Percentiles rank a stretch among this genome's conserved stretches.
Conservation (phyloP, 2,113 vertebrate genomes). For the Chloropsis cyanopogon region DNA sequence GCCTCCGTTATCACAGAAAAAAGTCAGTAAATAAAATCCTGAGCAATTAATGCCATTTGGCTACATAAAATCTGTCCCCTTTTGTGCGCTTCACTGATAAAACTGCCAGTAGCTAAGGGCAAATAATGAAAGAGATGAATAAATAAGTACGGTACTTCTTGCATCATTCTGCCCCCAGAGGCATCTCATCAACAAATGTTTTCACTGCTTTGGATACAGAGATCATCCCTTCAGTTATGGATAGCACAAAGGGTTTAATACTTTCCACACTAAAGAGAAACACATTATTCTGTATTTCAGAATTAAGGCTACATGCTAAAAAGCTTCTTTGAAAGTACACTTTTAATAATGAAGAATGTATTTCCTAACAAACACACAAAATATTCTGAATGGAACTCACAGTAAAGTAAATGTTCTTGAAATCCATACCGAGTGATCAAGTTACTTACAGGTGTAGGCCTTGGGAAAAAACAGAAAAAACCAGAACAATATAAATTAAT, state of each 20-base stretch:
- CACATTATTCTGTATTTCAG: not conserved
- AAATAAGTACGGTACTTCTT: not conserved
- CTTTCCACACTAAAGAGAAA: not conserved
- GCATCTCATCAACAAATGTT: not conserved
- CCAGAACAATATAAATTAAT: not conserved
- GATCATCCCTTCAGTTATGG: not conserved
- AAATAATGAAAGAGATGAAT: not conserved
- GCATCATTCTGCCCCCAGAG: not conserved
- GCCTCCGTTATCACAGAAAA: not conserved
- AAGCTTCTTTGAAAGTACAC: not conserved
- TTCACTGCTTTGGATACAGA: not conserved
- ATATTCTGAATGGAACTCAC: conserved; percentile 78
- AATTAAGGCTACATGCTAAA: not conserved
- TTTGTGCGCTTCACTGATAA: conserved; percentile 13
- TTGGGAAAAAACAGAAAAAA: conserved; percentile 56
- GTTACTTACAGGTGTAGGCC: conserved; percentile 87
- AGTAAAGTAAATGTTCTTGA: conserved; percentile 94
- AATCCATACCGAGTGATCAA: conserved; percentile 89
- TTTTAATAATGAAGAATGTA: not conserved
- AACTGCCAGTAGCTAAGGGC: not conserved
- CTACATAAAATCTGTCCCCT: not conserved
- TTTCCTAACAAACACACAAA: not conserved
- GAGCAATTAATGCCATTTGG: not conserved
- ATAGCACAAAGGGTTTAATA: not conserved
- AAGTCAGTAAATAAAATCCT: conserved; percentile 2